Evolutionary conservation across 2,113 vertebrate species (phyloP).

Genomic region (Irena cyanogastra): DNA sequence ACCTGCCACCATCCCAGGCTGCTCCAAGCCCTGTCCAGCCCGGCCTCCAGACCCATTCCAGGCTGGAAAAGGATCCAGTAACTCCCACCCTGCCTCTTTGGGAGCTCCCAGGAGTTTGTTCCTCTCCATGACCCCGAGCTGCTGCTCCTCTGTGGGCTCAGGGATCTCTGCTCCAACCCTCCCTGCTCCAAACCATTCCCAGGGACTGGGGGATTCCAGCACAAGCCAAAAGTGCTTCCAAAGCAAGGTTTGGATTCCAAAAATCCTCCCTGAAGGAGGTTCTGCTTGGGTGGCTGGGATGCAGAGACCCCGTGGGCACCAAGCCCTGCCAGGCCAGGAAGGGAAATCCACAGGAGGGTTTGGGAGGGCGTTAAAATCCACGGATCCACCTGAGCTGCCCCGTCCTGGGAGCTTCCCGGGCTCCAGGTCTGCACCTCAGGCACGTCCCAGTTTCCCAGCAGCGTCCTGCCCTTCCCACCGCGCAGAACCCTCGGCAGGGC

Average conservation of each 20-base stretch:
- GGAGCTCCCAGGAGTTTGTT: background rate
- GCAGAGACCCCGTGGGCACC: background rate
- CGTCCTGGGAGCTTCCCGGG: background rate
- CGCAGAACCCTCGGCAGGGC: accelerated
- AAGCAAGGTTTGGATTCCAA: background rate
- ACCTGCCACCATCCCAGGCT: accelerated
- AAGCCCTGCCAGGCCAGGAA: background rate
- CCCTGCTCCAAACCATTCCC: background rate
- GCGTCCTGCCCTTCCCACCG: background rate
- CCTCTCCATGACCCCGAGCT: background rate
- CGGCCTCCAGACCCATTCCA: background rate
- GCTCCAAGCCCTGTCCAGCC: background rate
- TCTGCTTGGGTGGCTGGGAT: background rate
- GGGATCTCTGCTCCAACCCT: background rate
- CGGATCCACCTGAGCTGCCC: accelerated
- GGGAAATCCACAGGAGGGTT: background rate
- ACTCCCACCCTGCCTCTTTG: background rate
- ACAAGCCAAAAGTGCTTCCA: background rate
- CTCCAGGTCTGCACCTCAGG: background rate
- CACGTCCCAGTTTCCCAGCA: background rate
- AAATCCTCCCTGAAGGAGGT: background rate
- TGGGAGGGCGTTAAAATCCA: background rate
- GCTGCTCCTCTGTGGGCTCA: background rate
- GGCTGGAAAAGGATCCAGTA: background rate
- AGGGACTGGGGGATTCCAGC: background rate